Evolutionary conservation across 2,888 invertebrate species (phyloP).

Genomic region (Saturnia pavonia): DNA sequence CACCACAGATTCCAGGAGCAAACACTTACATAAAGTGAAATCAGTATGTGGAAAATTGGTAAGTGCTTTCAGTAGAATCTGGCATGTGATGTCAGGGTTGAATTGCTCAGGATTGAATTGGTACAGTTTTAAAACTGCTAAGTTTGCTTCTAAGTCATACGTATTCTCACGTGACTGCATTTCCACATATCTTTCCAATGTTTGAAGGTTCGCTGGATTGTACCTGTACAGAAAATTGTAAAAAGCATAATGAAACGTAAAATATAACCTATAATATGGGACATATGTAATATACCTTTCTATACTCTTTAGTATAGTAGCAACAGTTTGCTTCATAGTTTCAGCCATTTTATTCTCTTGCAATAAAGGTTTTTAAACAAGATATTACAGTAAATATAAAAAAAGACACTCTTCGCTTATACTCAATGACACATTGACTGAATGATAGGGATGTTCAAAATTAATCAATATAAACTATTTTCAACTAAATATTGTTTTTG

Average conservation of each 20-base stretch:
- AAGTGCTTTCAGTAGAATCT: slow-evolving; percentile 96
- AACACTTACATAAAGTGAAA: slow-evolving; percentile 98
- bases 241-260: slow-evolving; percentile 18
- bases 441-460: too few species aligned
- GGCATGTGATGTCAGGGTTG: slow-evolving; percentile 91
- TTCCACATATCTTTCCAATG: slow-evolving; percentile 95
- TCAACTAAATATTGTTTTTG: too few species aligned
- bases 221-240: slow-evolving; percentile 83
- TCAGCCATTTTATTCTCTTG: slow-evolving; percentile 83
- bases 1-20: slow-evolving; percentile 88
- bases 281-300: slow-evolving; percentile 87
- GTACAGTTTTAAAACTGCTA: slow-evolving; percentile 97
- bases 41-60: slow-evolving; percentile 99
- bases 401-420: not conserved
- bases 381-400: not conserved
- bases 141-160: slow-evolving; percentile 98
- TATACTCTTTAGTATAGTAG: slow-evolving; percentile 93
- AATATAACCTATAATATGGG: slow-evolving; percentile 20
- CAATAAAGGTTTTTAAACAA: not conserved
- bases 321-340: slow-evolving; percentile 92
- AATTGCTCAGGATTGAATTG: slow-evolving; percentile 96
- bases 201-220: slow-evolving; percentile 96
- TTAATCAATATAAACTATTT: too few species aligned
- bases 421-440: not conserved
- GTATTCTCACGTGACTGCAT: slow-evolving; percentile 96